A percentile compares a stretch with the other conserved stretches of the same genome.
phyloP scores from a whole-genome alignment of 2,797 vertebrate genomes.

The Caiman crocodilus region DNA sequence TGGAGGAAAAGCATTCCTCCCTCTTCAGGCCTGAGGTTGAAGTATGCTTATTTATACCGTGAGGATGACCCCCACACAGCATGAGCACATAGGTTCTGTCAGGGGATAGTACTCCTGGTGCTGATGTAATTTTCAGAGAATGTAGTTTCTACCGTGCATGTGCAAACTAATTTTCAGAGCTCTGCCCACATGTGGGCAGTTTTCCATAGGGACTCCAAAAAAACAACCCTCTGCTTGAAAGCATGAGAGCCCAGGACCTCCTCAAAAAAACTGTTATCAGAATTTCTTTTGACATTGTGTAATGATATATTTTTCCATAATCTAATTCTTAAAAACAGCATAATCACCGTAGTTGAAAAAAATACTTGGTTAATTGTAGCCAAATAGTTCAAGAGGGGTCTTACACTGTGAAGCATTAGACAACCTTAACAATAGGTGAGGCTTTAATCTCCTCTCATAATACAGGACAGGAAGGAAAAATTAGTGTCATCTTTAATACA shows the following conservation, averaged over 20 bases:
- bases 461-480: neutral
- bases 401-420: neutral
- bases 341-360: neutral
- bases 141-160: neutral
- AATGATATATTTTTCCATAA: neutral
- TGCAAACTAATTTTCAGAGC: neutral
- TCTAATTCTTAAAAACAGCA: neutral
- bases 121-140: neutral
- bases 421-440: neutral
- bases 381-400: neutral
- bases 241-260: neutral
- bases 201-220: neutral
- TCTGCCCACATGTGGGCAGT: neutral
- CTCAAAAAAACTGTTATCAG: neutral
- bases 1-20: neutral
- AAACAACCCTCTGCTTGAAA: neutral
- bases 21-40: neutral
- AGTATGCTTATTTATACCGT: neutral
- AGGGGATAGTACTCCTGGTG: neutral
- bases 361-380: neutral
- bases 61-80: neutral
- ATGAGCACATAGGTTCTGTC: neutral
- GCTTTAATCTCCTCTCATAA: neutral
- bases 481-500: neutral
- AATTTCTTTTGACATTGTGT: neutral